Evolutionary conservation across 2,797 vertebrate genomes (phyloP), one percentile per base, ranked within the genome.

Genomic region (Peromyscus melanophrys): DNA sequence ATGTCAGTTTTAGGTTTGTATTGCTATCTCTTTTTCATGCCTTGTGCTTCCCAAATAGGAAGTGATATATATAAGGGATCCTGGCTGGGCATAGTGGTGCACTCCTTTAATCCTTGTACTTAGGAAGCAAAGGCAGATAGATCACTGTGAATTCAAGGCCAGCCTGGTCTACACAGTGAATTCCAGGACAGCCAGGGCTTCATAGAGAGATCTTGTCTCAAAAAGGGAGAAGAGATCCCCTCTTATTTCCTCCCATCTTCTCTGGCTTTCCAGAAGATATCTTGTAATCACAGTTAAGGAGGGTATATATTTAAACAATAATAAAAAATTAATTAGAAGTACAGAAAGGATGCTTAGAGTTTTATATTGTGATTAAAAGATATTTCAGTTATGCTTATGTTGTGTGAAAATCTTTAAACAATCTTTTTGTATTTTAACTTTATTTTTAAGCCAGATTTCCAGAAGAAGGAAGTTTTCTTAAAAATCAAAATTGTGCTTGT

Each of bases 321-420:
- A 76, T 88, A 21, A 88, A 92, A 92, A 73, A 19, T 65, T 93
- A 92, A 81, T 83, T 89, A 52, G 80, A 96, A 96, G n/a, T 94
- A 78, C 17, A 94, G n/a, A 90, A 85, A 89, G 78, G 37, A 86
- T 90, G 40, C 37, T 86, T 90, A 91, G 34, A 63, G 49, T 88
- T 96, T 97, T 80, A 80, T 77, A 78, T 89, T 76, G 9, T 90
- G 27, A 67, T 82, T 96, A 73, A 89, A 71, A 93, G 80, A 37
- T 86, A 89, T 88, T 96, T 89, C 14, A 69, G 37, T 94, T 67
- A 34, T 94, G n/a, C 31, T 83, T 94, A 52, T 34, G n/a, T 71
- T 59, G 71, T 97, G 82, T 94, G 52, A 92, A 96, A 90, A 9
- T 86, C 76, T 77, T 61, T 46, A 73, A 34, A 14, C 19, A 31